Evolutionary conservation across 2,797 vertebrate genomes (phyloP).

Genomic region (Pipistrellus pygmaeus): DNA sequence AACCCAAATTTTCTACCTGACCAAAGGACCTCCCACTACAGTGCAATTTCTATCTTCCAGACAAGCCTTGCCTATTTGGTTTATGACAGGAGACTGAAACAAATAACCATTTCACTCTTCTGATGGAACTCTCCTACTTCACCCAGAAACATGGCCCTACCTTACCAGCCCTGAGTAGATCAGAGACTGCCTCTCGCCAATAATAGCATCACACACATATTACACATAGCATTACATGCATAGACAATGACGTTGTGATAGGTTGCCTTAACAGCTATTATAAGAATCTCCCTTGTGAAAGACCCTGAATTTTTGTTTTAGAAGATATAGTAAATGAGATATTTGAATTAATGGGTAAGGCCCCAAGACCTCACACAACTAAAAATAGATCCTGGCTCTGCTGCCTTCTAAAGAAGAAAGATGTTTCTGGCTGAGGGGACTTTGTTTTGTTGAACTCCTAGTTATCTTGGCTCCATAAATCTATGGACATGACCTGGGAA

Average conservation of each 20-base stretch:
- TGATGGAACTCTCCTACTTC: background rate
- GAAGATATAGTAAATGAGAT: background rate
- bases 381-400: background rate
- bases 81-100: background rate
- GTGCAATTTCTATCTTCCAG: background rate
- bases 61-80: background rate
- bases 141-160: background rate
- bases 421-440: background rate
- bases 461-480: background rate
- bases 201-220: no score
- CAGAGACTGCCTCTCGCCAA: background rate
- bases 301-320: background rate
- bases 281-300: background rate
- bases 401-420: background rate
- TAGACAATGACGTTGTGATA: background rate
- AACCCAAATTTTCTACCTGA: background rate
- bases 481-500: background rate
- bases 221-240: background rate
- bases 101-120: background rate
- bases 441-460: background rate
- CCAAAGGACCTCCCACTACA: background rate
- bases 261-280: background rate
- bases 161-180: background rate
- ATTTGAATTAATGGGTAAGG: background rate
- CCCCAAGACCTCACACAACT: background rate